Base-by-base conservation (phyloP, 2,113 vertebrate species). In the Rafetus swinhoei region DNA sequence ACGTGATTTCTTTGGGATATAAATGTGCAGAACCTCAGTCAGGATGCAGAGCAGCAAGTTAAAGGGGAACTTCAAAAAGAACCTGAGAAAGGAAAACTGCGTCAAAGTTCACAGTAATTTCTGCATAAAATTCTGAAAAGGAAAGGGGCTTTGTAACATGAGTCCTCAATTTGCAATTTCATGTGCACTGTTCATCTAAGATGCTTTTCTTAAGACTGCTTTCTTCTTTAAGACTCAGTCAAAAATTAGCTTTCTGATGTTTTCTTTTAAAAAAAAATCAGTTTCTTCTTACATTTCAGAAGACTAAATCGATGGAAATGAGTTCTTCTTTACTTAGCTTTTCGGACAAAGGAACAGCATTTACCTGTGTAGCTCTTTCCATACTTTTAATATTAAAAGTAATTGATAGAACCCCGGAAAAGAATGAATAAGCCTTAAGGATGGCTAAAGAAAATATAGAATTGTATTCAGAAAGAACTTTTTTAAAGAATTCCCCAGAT, bases 11-110 rank as follows among this genome's bases (percentile, higher is more conserved):
- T 62, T 95, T 95, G 95, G 93, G 86, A 88, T 91, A 94, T 82
- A 96, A 97, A 97, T 97, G 96, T 97, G 93, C 94, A 89, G 96
- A 97, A 96, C 89, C 94, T 97, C 95, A 97, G 93, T 92, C 89
- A 96, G 94, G 95, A 97, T 97, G 95, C 86, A 97, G 92, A 97
- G 93, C 90, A 96, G 79, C 32, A 89, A 93, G 88, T 97, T 95
- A 97, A 98, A 98, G 93, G 89, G 82, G 86, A 96, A 96, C 91
- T 96, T 97, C 93, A 95, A 96, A 96, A 97, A 96, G 88, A 86
- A 72, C 59, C 86, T 88, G 91, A 95, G 85, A 96, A 95, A 97
- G 93, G 91, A 79, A 95, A 97, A 72, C 81, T 91, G 35, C 2
- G 12, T 95, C 85, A 94, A 93, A 95, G 89, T 97, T 97, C 95